Percentiles rank a stretch among this genome's conserved stretches.
phyloP scores from a whole-genome alignment of 2,113 vertebrate species.

The Diadophis punctatus region DNA sequence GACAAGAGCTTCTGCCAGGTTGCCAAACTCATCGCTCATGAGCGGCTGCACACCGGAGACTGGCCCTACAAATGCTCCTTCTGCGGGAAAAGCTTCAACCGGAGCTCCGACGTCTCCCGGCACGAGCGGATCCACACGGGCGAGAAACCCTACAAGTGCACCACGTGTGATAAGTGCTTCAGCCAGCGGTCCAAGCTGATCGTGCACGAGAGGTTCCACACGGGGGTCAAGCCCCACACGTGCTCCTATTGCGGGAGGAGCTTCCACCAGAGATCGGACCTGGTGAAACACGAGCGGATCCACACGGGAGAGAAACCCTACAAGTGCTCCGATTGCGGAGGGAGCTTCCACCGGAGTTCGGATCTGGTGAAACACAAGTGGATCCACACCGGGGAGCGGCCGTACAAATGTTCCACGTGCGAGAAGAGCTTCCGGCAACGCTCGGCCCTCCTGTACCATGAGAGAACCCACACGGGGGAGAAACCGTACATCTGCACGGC shows the following conservation, averaged over 20 bases:
- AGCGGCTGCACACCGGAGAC: not conserved
- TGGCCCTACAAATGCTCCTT: slow-evolving; percentile 26
- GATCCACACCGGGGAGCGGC: slow-evolving; percentile 22
- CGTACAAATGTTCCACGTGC: slow-evolving; percentile 20
- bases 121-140: slow-evolving; percentile 24
- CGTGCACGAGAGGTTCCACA: slow-evolving; percentile 12
- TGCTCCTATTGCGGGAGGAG: slow-evolving; percentile 21
- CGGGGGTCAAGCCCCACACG: not conserved
- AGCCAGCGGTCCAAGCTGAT: slow-evolving; percentile 27
- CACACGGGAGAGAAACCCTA: slow-evolving; percentile 22
- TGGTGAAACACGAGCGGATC: slow-evolving; percentile 20
- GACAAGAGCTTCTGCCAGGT: slow-evolving; percentile 17
- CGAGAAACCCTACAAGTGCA: slow-evolving; percentile 17
- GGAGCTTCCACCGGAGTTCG: slow-evolving; percentile 22
- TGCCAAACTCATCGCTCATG: slow-evolving; percentile 6
- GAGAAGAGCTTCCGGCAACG: slow-evolving; percentile 26
- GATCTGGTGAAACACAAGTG: slow-evolving; percentile 25
- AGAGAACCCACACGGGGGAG: slow-evolving; percentile 20
- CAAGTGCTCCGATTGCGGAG: slow-evolving; percentile 16
- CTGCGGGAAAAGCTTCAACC: slow-evolving; percentile 22
- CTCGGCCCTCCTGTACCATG: slow-evolving; percentile 21
- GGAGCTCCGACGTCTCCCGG: slow-evolving; percentile 10
- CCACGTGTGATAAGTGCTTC: slow-evolving; percentile 19
- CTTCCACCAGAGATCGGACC: slow-evolving; percentile 17
- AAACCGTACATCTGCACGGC: slow-evolving; percentile 1